Evolutionary conservation across 2,797 vertebrate species (phyloP), one percentile per base, ranked within the genome.

Genomic region (Trematomus bernacchii): DNA sequence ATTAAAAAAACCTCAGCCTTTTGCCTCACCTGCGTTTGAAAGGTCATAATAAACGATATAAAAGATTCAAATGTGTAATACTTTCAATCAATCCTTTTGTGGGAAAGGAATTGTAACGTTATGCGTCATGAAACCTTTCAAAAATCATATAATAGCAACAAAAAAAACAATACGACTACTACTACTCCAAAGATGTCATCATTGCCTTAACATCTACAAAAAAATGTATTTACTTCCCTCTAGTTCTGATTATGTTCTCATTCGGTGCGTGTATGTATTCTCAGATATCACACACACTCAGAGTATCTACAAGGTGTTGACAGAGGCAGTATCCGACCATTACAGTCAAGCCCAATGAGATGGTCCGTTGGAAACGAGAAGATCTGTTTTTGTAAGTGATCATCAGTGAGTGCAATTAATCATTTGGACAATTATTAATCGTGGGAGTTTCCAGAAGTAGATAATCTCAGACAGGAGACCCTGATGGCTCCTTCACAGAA

Each of bases 391-490:
- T 74, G 60, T 71, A 67, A 80, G 51, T 67, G 63, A 77, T 65
- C 77, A 82, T 79, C 72, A 48, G 37, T 51, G 62, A 79, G 79
- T 48, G 78, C 57, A 79, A 93, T 94, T 91, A 87, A 93, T 94
- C 90, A 93, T 87, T 61, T 52, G 33, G 65, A 66, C 63, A 85
- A 89, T 91, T 73, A 83, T 90, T 90, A 89, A 90, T 85, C 87
- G 58, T 57, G 73, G 40, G 65, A 66, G 70, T 80, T 83, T 78
- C 62, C 66, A 80, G 40, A 52, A 59, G 51, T 51, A 67, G 71
- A 82, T 61, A 63, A 80, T 81, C 71, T 71, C 47, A 75, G 33
- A 27, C 71, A 42, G 33, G 46, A 72, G 74, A 58, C 43, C 76
- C 40, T 14, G 52, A 6, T 73, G 75, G 70, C 77, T 79, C 54